phyloP scores from a whole-genome alignment of 2,888 invertebrate genomes.

The Tetanocera ferruginea region DNA sequence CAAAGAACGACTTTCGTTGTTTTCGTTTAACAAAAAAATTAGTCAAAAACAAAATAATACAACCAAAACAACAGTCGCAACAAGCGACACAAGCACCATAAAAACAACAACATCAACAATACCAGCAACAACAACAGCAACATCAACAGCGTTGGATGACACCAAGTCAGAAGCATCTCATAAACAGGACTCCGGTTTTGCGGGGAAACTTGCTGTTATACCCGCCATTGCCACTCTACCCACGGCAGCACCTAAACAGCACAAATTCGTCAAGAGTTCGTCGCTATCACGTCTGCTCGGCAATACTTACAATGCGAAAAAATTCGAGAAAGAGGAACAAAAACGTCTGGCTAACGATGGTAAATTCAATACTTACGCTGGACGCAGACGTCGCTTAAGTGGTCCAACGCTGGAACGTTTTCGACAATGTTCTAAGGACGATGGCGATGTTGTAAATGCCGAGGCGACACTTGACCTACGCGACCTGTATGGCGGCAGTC shows the following conservation, averaged over 20 bases:
- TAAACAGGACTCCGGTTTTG: background rate
- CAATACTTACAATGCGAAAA: constrained; percentile 69
- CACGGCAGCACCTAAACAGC: constrained; percentile 55
- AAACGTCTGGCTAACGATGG: constrained; percentile 54
- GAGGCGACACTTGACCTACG: constrained; percentile 30
- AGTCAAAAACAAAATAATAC: constrained; percentile 47
- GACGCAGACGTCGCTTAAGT: constrained; percentile 56
- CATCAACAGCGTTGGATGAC: constrained; percentile 43
- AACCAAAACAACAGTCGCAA: constrained; percentile 27
- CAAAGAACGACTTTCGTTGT: constrained; percentile 55
- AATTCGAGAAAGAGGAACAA: constrained; percentile 65
- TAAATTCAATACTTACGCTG: constrained; percentile 65
- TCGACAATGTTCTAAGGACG: constrained; percentile 66
- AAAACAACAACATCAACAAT: background rate
- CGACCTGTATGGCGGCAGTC: constrained; percentile 55
- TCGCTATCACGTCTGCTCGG: constrained; percentile 68
- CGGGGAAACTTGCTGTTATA: background rate
- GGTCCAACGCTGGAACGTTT: constrained; percentile 65
- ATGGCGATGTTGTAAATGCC: constrained; percentile 56
- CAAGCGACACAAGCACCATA: background rate
- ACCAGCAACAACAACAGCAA: constrained; percentile 14
- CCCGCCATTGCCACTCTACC: constrained; percentile 18
- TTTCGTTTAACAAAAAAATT: constrained; percentile 55
- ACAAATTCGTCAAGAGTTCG: constrained; percentile 67
- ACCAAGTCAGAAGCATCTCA: constrained; percentile 39